phyloP scores from a whole-genome alignment of 2,113 vertebrate genomes.

The Rhea americana region DNA sequence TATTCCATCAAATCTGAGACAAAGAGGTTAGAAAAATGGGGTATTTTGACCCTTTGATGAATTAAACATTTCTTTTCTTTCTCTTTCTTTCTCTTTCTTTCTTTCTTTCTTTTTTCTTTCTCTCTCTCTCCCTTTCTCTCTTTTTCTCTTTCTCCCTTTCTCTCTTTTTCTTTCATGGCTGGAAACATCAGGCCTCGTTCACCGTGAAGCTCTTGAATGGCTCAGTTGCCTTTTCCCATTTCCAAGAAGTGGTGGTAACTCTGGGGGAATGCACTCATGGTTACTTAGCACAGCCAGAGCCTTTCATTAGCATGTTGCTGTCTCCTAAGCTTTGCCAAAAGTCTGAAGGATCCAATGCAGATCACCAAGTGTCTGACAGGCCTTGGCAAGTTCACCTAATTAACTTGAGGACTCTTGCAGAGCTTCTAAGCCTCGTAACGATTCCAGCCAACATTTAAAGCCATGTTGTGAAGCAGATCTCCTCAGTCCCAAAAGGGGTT shows the following conservation, averaged over 20 bases:
- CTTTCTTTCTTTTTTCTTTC: no score
- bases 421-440: background rate
- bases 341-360: constrained; percentile 11
- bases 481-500: background rate
- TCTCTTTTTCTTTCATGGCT: fast-evolving
- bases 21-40: background rate
- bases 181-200: background rate
- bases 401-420: constrained; percentile 43
- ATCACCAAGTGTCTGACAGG: constrained; percentile 52
- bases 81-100: no score
- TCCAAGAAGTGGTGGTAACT: background rate
- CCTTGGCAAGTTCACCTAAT: constrained; percentile 59
- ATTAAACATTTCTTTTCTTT: background rate
- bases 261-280: background rate
- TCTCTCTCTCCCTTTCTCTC: no score
- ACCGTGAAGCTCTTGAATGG: background rate
- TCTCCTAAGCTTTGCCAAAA: constrained; percentile 42
- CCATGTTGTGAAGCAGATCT: background rate
- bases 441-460: constrained; percentile 13
- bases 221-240: background rate
- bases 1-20: background rate
- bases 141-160: no score
- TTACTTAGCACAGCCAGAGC: constrained; percentile 46
- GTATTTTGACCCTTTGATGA: background rate
- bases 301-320: background rate